These are phyloP conservation scores for Drosophila erecta DNA, from an alignment of 1,140 invertebrate genomes.

Conservation along the genomic window DNA sequence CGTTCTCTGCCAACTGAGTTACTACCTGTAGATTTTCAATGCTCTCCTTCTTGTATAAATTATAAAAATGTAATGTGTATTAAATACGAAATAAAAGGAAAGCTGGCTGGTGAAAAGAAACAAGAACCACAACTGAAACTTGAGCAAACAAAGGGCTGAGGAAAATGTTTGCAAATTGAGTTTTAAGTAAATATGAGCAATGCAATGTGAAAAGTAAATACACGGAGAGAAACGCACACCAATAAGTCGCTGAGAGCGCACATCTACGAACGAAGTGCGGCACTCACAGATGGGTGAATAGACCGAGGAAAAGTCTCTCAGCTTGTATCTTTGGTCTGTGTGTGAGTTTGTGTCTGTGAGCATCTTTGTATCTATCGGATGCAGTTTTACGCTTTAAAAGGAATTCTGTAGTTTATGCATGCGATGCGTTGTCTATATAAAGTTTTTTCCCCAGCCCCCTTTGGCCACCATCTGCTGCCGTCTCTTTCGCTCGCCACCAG, in stretches of 20 bases:
- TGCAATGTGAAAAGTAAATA: constrained; percentile 54
- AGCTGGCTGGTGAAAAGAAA: constrained; percentile 13
- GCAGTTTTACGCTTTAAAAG: constrained; percentile 79
- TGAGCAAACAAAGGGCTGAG: constrained; percentile 65
- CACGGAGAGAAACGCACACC: constrained; percentile 27
- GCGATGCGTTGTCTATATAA: constrained; percentile 67
- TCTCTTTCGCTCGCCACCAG: constrained; percentile 5
- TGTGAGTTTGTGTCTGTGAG: constrained; percentile 22
- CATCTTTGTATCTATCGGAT: constrained; percentile 77
- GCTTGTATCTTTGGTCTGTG: constrained; percentile 15
- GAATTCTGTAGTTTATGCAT: constrained; percentile 81
- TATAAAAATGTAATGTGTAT: constrained; percentile 37
- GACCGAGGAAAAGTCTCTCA: constrained; percentile 27
- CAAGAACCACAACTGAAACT: constrained; percentile 62
- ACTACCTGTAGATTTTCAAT: background rate
- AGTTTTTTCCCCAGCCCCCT: constrained; percentile 31
- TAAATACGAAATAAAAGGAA: constrained; percentile 18
- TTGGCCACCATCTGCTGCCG: background rate
- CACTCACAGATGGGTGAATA: constrained; percentile 12
- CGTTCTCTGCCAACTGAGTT: background rate
- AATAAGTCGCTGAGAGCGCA: constrained; percentile 5
- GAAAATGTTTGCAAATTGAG: constrained; percentile 72
- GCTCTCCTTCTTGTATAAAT: background rate
- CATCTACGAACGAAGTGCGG: constrained; percentile 5
- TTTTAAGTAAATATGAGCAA: constrained; percentile 66